These are phyloP conservation scores for Aphis craccivora DNA, from an alignment of 1,140 invertebrate genomes.

Conservation along the genomic window DNA sequence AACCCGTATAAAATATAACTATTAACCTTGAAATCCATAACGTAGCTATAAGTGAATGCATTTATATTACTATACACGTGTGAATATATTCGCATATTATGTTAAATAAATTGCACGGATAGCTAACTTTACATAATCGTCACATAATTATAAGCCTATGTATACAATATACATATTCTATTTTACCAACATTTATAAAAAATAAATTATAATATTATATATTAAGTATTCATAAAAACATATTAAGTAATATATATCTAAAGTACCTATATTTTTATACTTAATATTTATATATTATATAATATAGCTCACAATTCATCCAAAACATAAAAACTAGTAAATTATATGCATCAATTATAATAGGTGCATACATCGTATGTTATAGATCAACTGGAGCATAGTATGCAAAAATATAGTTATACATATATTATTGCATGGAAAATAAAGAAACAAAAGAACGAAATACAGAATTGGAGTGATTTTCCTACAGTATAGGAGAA, in stretches of 20 bases:
- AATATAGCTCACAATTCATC: too few species aligned
- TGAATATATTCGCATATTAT: neutral
- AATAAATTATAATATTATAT: too few species aligned
- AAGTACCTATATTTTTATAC: neutral
- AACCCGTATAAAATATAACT: conserved; percentile 6
- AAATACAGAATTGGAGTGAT: too few species aligned
- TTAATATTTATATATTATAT: too few species aligned
- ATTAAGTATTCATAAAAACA: too few species aligned
- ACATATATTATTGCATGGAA: too few species aligned
- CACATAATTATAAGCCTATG: neutral
- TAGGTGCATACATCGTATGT: too few species aligned
- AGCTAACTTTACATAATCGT: neutral
- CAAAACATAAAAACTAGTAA: neutral
- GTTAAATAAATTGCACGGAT: neutral
- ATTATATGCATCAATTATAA: neutral
- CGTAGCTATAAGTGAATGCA: neutral
- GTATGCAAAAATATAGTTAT: too few species aligned
- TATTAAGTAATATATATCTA: neutral
- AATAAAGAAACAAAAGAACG: too few species aligned
- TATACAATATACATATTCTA: neutral
- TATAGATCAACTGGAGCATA: too few species aligned
- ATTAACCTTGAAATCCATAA: conserved; percentile 29
- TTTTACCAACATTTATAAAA: too few species aligned
- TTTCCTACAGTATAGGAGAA: neutral
- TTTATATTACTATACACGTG: neutral